A percentile compares a stretch with the other conserved stretches of the same genome.
Conservation (phyloP, 2,797 vertebrate genomes). For the Ibycter americanus region DNA sequence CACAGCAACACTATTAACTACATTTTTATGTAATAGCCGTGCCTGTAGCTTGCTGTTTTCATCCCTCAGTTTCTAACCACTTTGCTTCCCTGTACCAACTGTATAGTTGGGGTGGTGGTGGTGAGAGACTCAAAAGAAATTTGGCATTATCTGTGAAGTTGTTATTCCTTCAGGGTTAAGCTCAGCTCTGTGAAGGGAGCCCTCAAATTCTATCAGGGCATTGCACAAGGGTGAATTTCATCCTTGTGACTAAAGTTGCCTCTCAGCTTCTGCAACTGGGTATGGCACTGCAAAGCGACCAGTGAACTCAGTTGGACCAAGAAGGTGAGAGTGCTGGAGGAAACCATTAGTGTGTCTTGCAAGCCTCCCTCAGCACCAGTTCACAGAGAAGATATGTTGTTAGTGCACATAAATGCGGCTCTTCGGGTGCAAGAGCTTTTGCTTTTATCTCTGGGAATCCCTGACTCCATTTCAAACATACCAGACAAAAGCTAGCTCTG, state of each 20-base stretch:
- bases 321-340: background rate
- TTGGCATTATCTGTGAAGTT: background rate
- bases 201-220: background rate
- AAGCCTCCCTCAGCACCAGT: background rate
- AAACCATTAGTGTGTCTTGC: background rate
- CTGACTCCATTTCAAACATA: background rate
- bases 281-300: background rate
- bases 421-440: background rate
- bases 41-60: background rate
- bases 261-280: background rate
- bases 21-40: background rate
- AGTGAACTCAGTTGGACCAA: background rate
- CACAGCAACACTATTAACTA: background rate
- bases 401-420: background rate
- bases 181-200: background rate
- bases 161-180: background rate
- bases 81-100: background rate
- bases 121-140: background rate
- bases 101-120: too few relatives aligned
- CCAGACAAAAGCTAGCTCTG: background rate
- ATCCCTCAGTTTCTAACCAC: background rate
- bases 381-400: background rate
- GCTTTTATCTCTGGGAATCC: background rate
- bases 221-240: slow-evolving; percentile 3
- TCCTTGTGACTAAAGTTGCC: background rate